phyloP scores from a whole-genome alignment of 64 coral and sea anemone genomes.

The Exaiptasia diaphana region DNA sequence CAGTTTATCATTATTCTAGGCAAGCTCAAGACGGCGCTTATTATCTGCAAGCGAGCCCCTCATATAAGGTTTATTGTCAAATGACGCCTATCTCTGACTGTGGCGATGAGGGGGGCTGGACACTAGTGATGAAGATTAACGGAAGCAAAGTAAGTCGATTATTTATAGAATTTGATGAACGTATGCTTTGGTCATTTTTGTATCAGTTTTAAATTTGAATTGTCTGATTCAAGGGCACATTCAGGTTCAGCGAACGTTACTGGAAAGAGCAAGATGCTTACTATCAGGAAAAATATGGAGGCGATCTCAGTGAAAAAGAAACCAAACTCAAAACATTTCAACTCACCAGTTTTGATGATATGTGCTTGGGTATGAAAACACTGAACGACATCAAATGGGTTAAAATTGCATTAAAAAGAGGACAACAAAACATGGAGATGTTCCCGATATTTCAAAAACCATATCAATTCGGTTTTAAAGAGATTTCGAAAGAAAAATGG shows the following conservation, averaged over 20 bases:
- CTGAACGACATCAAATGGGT: neutral
- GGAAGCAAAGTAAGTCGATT: neutral
- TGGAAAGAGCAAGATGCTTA: neutral
- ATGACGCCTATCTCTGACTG: neutral
- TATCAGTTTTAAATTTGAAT: neutral
- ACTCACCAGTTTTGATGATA: neutral
- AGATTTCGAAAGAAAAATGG: too few relatives aligned
- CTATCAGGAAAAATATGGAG: neutral
- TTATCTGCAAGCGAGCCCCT: neutral
- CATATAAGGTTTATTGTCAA: neutral
- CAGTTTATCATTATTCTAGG: neutral
- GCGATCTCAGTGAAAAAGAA: neutral
- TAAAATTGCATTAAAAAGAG: neutral
- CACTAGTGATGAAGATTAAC: conserved; percentile 36
- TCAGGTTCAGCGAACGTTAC: neutral
- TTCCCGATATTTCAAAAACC: too few relatives aligned
- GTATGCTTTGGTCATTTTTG: neutral
- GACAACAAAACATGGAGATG: neutral
- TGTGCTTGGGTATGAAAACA: conserved; percentile 3
- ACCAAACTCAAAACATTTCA: neutral
- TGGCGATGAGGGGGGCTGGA: conserved; percentile 3
- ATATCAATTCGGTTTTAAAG: too few relatives aligned
- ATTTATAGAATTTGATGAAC: neutral
- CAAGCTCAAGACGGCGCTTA: neutral
- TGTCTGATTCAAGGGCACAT: neutral